phyloP scores from a whole-genome alignment of 1,140 invertebrate genomes.

The Choristoneura fumiferana region DNA sequence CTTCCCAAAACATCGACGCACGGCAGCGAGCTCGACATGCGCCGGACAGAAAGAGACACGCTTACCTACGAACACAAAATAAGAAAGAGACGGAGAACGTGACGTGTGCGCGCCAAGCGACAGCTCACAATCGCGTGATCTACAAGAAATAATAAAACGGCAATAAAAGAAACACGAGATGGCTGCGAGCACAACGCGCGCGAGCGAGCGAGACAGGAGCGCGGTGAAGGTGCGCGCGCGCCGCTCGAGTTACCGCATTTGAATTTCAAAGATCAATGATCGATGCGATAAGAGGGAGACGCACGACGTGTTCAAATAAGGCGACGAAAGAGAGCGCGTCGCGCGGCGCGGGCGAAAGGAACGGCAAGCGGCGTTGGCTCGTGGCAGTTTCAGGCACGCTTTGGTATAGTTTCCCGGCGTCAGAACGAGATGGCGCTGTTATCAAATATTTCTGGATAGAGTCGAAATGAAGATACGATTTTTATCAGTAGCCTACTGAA shows the following conservation, averaged over 20 bases:
- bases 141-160: slow-evolving; percentile 78
- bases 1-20: slow-evolving; percentile 78
- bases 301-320: slow-evolving; percentile 48
- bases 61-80: slow-evolving; percentile 23
- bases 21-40: slow-evolving; percentile 71
- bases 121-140: slow-evolving; percentile 77
- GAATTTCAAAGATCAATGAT: slow-evolving; percentile 78
- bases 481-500: no score
- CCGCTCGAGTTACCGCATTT: slow-evolving; percentile 68
- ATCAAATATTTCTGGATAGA: slow-evolving; percentile 20
- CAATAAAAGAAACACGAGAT: slow-evolving; percentile 77
- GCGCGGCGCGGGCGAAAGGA: slow-evolving; percentile 29
- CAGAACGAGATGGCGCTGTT: slow-evolving; percentile 57
- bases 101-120: slow-evolving; percentile 75
- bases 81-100: slow-evolving; percentile 45
- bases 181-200: slow-evolving; percentile 53
- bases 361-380: slow-evolving; percentile 56
- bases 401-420: slow-evolving; percentile 28
- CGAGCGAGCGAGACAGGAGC: slow-evolving; percentile 52
- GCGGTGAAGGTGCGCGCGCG: slow-evolving; percentile 55
- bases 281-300: slow-evolving; percentile 70
- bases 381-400: slow-evolving; percentile 51
- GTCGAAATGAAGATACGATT: slow-evolving; percentile 25
- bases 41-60: slow-evolving; percentile 52
- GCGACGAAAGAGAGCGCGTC: slow-evolving; percentile 28